Conservation (phyloP, 2,113 vertebrate genomes). For the Patagioenas fasciata region DNA sequence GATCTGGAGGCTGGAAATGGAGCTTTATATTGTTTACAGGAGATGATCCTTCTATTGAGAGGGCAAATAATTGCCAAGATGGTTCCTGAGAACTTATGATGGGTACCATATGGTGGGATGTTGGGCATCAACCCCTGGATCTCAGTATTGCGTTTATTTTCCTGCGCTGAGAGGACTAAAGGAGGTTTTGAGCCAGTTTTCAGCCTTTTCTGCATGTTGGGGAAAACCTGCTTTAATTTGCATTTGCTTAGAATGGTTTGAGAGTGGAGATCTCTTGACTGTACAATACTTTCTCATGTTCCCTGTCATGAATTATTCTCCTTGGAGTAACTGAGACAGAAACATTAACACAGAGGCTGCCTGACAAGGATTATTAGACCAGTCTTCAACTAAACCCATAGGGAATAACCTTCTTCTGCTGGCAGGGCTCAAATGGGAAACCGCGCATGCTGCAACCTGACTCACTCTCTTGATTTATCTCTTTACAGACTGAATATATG, state of each 20-base stretch:
- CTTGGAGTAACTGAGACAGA: not conserved
- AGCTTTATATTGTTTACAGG: not conserved
- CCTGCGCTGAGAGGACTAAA: not conserved
- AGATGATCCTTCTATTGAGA: not conserved
- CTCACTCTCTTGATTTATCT: not conserved
- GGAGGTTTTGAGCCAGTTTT: not conserved
- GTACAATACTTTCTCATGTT: not conserved
- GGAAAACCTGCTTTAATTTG: not conserved
- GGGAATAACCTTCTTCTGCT: not conserved
- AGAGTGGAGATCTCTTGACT: not conserved
- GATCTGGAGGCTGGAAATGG: not conserved
- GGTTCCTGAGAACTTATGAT: not conserved
- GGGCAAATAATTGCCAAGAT: not conserved
- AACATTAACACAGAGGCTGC: not conserved
- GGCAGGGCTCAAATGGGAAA: not conserved
- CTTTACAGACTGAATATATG: not conserved
- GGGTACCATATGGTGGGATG: not conserved
- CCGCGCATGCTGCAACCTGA: not conserved
- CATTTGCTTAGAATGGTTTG: not conserved
- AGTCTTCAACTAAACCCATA: not conserved
- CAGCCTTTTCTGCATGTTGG: not conserved
- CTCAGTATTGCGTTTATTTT: accelerated
- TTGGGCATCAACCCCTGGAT: not conserved
- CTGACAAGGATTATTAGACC: not conserved
- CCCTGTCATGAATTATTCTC: constrained; percentile 26